Base-by-base conservation (phyloP, 2,113 vertebrate genomes). In the Carlito syrichta region DNA sequence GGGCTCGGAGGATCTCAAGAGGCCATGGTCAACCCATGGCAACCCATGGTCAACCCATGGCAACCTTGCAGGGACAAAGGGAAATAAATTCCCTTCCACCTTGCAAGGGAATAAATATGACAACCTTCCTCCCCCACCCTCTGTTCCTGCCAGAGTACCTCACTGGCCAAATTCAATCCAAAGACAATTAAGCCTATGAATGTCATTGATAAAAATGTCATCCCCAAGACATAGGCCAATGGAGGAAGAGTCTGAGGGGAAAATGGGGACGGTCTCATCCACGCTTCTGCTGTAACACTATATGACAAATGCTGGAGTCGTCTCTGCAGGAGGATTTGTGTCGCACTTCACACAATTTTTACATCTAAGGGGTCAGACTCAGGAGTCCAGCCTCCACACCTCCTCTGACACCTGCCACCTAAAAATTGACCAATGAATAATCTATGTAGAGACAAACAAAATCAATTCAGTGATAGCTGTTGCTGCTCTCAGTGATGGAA, bases 281-380 rank as follows among this genome's bases (percentile, higher is more conserved):
- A 20, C 20, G 25, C 43, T 52, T 43, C 35, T 35, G 38, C 14
- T 66, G 3, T 0, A 40, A 43, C 17, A 45, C 6, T 3, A 35
- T 5, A 10, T 6, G 56, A 27, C 54, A 1, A 6, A 2, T 0
- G 0, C 22, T 3, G 0, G 5, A 1, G 17, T 30, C 54, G 48
- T 48, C 86, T 20, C 60, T 54, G 6, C 60, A 22, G 52, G 22
- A 56, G 19, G 1, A 23, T 2, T 4, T 17, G 10, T 16, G 50
- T 22, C 89, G 32, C 16, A 3, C 4, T 17, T 50, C 17, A 10
- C 32, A 6, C 8, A 27, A 82, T 14, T 7, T 13, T 8, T 35
- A 5, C 58, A 4, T 2, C 38, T 23, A 22, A 2, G n/a, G 68
- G 7, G 8, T n/a, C 16, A 45, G 76, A 13, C 52, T 54, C 17